Evolutionary conservation across 2,888 invertebrate genomes (phyloP), one percentile per base, ranked within the genome.

Genomic region (Lithosia quadra): DNA sequence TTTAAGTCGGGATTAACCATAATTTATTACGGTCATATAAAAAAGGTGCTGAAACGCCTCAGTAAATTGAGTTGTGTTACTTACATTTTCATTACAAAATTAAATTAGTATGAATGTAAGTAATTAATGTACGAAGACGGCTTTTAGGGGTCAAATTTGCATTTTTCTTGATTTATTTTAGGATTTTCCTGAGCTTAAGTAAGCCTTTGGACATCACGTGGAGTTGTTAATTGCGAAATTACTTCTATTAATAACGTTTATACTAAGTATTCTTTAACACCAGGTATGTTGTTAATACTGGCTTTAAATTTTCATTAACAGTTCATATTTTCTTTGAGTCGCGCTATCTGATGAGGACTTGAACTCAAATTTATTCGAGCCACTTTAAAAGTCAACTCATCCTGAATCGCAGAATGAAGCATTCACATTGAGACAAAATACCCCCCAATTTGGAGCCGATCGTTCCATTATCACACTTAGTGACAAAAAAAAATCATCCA

Each of bases 11-110:
- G 79, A 84, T 85, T 79, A 85, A 80, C 73, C 76, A 69, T 79
- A 75, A 84, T 85, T 84, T 84, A 84, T 85, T 77, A 79, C 75
- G 79, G 79, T 76, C 77, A 81, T 76, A 79, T 76, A 81, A 83
- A 83, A 79, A 83, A 84, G 81, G 83, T 78, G 82, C 68, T 75
- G 73, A 78, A 82, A 74, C 39, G 68, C 71, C 70, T 56, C 59
- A 56, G 74, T 74, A 74, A 74, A 78, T 72, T 69, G 74, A 77
- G 71, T 62, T 71, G 63, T 74, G 72, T 77, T 79, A 76, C 74
- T 79, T 74, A 79, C 74, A 74, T 74, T 81, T 74, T 77, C 77
- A 79, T 81, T 80, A 73, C 56, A 65, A 74, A 77, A 79, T 79
- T 79, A 75, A 79, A 81, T 81, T 69, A 62, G 69, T 76, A 65